Evolutionary conservation across 2,888 invertebrate genomes (phyloP).

Genomic region (Muscina levida): DNA sequence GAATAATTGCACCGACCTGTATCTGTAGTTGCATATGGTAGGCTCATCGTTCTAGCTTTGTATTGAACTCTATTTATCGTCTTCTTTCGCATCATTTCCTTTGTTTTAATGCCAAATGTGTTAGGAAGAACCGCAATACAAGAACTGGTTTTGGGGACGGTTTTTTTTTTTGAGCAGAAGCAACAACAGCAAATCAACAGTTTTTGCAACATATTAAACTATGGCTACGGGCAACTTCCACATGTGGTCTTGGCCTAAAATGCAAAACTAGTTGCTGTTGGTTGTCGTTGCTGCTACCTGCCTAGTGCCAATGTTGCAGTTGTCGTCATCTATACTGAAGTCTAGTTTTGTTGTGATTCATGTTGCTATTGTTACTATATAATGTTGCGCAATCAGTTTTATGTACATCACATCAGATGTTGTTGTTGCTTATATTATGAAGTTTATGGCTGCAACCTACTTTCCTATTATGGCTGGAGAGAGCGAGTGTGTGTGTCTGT

Average conservation of each 20-base stretch:
- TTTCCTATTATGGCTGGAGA: conserved; percentile 42
- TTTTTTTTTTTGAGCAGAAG: conserved; percentile 42
- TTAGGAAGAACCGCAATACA: conserved; percentile 52
- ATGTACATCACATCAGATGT: conserved; percentile 51
- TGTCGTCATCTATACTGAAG: conserved; percentile 1
- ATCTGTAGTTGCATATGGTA: too few relatives aligned
- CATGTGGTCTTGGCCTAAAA: conserved; percentile 66
- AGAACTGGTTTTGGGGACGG: conserved; percentile 39
- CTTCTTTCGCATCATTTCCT: conserved; percentile 15
- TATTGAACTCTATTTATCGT: conserved; percentile 5
- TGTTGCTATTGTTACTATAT: conserved; percentile 41
- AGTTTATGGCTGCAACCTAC: conserved; percentile 46
- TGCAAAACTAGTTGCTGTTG: conserved; percentile 54
- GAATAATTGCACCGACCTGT: too few relatives aligned
- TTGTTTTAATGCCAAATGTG: conserved; percentile 21
- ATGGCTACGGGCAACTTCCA: conserved; percentile 53
- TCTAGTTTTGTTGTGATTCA: conserved; percentile 5
- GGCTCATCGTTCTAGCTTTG: conserved; percentile 14
- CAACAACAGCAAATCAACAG: conserved; percentile 36
- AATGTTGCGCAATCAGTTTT: conserved; percentile 58
- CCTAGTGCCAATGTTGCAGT: conserved; percentile 2
- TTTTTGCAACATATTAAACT: conserved; percentile 47
- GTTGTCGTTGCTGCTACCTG: not conserved
- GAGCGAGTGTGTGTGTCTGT: conserved; percentile 13
- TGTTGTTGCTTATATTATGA: conserved; percentile 22